These are phyloP conservation scores for Tympanuchus pallidicinctus DNA, from an alignment of 2,113 vertebrate species.

Conservation along the genomic window DNA sequence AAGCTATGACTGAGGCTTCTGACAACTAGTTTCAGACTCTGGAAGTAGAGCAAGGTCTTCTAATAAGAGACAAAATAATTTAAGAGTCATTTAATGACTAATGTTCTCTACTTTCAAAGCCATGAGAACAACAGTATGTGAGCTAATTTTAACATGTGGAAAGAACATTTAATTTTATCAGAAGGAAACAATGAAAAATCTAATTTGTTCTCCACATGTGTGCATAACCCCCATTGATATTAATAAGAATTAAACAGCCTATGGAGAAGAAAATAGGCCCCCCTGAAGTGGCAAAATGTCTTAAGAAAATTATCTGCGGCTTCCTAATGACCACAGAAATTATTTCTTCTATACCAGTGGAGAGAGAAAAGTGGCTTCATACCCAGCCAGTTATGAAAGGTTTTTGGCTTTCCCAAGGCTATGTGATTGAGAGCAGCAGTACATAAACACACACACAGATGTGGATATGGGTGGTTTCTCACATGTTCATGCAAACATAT, in stretches of 20 bases:
- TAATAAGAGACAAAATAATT: neutral
- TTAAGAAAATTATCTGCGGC: slow-evolving; percentile 50
- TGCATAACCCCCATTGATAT: slow-evolving; percentile 52
- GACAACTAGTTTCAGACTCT: neutral
- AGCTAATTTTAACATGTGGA: slow-evolving; percentile 54
- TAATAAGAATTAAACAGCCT: slow-evolving; percentile 67
- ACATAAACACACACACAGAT: neutral
- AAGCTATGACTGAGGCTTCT: neutral
- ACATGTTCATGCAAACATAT: neutral
- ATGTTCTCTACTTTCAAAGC: slow-evolving; percentile 8
- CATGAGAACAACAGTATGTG: slow-evolving; percentile 6
- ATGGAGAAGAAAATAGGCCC: slow-evolving; percentile 53
- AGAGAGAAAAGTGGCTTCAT: neutral
- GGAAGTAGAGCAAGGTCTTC: neutral
- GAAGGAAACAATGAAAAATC: slow-evolving; percentile 46
- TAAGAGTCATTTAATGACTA: neutral
- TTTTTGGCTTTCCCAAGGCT: neutral
- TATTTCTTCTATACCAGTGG: neutral
- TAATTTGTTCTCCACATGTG: slow-evolving; percentile 58
- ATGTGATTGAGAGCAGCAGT: neutral
- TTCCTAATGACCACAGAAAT: slow-evolving; percentile 50
- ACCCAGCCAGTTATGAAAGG: neutral
- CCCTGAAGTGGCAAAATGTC: slow-evolving; percentile 52
- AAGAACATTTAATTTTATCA: slow-evolving; percentile 71
- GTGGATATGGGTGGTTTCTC: neutral